Evolutionary conservation across 2,888 invertebrate species (phyloP).

Genomic region (Oscheius myriophilus): DNA sequence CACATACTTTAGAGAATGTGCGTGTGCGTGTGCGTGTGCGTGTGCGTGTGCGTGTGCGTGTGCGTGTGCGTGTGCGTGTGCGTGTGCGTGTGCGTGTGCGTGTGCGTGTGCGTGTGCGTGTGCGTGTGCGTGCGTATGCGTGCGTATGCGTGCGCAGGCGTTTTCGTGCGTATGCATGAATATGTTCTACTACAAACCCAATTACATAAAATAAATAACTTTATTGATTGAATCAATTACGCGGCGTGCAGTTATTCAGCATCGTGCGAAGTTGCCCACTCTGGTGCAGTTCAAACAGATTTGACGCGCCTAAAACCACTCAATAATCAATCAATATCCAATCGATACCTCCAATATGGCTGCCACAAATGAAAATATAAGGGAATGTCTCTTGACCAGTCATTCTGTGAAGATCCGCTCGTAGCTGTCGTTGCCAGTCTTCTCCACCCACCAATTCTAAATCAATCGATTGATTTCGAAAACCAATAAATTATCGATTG

Average conservation of each 20-base stretch:
- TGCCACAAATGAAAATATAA: constrained; percentile 69
- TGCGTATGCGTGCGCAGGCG: too few relatives aligned
- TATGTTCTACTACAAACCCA: too few relatives aligned
- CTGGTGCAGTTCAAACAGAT: constrained; percentile 66
- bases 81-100: too few relatives aligned
- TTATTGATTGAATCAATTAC: constrained; percentile 55
- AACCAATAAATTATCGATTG: neutral
- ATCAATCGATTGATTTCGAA: neutral
- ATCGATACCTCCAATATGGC: constrained; percentile 63
- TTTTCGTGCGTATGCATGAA: too few relatives aligned
- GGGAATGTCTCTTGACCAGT: constrained; percentile 69
- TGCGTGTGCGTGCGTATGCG: too few relatives aligned
- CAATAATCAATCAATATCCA: neutral
- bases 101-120: too few relatives aligned
- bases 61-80: too few relatives aligned
- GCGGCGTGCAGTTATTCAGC: constrained; percentile 54
- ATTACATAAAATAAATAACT: too few relatives aligned
- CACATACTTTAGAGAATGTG: too few relatives aligned
- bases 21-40: too few relatives aligned
- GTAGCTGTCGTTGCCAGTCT: constrained; percentile 69
- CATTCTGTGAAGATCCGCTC: constrained; percentile 66
- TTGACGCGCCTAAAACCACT: constrained; percentile 55
- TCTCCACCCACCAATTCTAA: constrained; percentile 66
- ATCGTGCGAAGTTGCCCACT: constrained; percentile 64
- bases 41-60: too few relatives aligned